A percentile compares a stretch with the other conserved stretches of the same genome.
These are phyloP conservation scores for Folsomia manolachei DNA, from an alignment of 2,888 invertebrate genomes.

Conservation along the genomic window DNA sequence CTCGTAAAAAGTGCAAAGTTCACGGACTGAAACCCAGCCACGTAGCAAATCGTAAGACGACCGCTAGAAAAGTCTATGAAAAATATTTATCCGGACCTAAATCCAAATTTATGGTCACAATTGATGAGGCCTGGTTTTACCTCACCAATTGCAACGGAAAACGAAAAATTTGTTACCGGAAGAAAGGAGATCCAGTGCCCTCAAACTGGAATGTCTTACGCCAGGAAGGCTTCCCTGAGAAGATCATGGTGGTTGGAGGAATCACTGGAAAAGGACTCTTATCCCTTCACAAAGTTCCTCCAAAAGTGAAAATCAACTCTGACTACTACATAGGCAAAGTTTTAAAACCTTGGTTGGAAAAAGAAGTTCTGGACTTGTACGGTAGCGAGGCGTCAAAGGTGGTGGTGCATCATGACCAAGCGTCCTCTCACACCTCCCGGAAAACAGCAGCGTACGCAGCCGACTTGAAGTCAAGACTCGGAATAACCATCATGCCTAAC, in stretches of 20 bases:
- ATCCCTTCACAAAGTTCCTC: constrained; percentile 24
- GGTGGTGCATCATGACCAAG: constrained; percentile 26
- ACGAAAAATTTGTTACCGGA: neutral
- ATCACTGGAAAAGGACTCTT: constrained; percentile 23
- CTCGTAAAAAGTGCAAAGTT: neutral
- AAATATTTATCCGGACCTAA: neutral
- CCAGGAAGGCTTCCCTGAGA: constrained; percentile 18
- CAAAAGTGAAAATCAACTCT: constrained; percentile 26
- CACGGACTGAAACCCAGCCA: no score
- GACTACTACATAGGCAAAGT: no score
- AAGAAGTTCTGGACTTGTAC: no score
- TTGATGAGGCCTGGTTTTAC: neutral
- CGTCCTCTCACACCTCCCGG: constrained; percentile 23
- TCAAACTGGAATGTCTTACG: neutral
- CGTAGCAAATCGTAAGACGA: no score
- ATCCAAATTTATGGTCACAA: neutral
- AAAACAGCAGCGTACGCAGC: constrained; percentile 5
- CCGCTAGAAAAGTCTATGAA: no score
- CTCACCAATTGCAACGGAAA: neutral
- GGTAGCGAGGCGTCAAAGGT: constrained; percentile 24
- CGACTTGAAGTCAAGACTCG: constrained; percentile 4
- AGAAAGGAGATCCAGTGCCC: neutral
- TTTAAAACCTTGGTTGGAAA: no score
- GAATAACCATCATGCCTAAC: no score
- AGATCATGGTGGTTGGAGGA: constrained; percentile 29